Base-by-base conservation (phyloP, 2,888 invertebrate species). In the Silvanus unidentatus region DNA sequence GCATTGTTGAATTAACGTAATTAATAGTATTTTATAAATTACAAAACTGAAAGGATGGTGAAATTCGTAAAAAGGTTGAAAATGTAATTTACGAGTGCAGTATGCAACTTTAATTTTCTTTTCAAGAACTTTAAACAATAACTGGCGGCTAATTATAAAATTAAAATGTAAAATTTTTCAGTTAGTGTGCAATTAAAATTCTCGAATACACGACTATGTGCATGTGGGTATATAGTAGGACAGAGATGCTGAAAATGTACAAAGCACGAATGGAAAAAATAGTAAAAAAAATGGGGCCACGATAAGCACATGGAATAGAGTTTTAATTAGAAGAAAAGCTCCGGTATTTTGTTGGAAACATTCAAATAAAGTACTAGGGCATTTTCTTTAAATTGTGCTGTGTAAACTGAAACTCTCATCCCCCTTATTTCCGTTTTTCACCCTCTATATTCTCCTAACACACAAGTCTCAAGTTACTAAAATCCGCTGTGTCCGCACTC, bases 401-500 rank as follows among this genome's bases (percentile, higher is more conserved):
- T 50, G 53, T 45, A 50, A 52, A 52, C 50, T 50, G 49, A 49
- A 52, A 51, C 38, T 44, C 13, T 39, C 22, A 22, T 22, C 22
- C 22, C 22, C 22, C 22, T 22, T n/a, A 8, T 22, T 22, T 22
- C 22, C 22, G 22, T 22, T 22, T 22, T 22, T 22, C 22, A 22
- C 22, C 22, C 32, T 11, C n/a, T 5, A 32, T 8, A 22, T 8
- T 22, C 22, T n/a, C n/a, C n/a, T 22, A 22, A 22, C 22, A 22
- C 22, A 22, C 22, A 32, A 39, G 42, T 37, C 44, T 48, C 48
- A 46, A 50, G 50, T 50, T 46, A 51, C 49, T 49, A 50, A 55
- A 55, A 52, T 53, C 48, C 48, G 55, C 54, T 53, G 49, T 47
- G 53, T 54, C 49, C 53, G 56, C 58, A 52, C 49, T 52, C 56